Conservation (phyloP, 2,888 invertebrate genomes). For the Anaspis maculata region DNA sequence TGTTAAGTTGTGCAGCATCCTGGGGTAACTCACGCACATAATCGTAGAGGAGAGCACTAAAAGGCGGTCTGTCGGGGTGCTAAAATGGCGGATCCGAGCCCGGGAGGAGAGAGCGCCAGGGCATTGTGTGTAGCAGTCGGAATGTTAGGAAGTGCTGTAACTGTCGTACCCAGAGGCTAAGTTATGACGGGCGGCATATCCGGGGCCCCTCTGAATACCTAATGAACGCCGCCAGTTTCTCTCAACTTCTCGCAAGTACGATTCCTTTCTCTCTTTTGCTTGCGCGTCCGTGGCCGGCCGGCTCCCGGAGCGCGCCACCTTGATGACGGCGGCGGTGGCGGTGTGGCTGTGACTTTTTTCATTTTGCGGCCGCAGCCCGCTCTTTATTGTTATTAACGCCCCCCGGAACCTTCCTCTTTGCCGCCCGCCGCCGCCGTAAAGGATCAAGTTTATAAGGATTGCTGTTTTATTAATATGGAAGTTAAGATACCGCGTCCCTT, state of each 20-base stretch:
- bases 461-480: too few relatives aligned
- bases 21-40: slow-evolving; percentile 14
- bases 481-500: too few relatives aligned
- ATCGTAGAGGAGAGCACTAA: slow-evolving; percentile 12
- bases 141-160: slow-evolving; percentile 17
- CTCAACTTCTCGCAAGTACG: slow-evolving; percentile 3
- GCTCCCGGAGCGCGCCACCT: too few relatives aligned
- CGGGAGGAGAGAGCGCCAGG: slow-evolving; percentile 10
- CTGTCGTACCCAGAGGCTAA: slow-evolving; percentile 18
- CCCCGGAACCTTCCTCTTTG: too few relatives aligned
- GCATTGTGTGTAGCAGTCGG: slow-evolving; percentile 15
- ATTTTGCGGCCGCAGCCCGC: too few relatives aligned
- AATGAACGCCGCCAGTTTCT: slow-evolving; percentile 16
- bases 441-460: too few relatives aligned
- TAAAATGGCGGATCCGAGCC: slow-evolving; percentile 12
- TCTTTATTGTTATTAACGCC: too few relatives aligned
- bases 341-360: too few relatives aligned
- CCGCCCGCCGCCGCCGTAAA: too few relatives aligned
- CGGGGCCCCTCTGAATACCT: slow-evolving; percentile 19
- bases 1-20: slow-evolving; percentile 12
- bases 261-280: slow-evolving; percentile 6
- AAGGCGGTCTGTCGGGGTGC: slow-evolving; percentile 8
- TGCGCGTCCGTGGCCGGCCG: too few relatives aligned
- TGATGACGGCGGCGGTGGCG: too few relatives aligned
- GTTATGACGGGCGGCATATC: slow-evolving; percentile 18